Base-by-base conservation (phyloP, 2,113 vertebrate species). In the Tor tambroides region DNA sequence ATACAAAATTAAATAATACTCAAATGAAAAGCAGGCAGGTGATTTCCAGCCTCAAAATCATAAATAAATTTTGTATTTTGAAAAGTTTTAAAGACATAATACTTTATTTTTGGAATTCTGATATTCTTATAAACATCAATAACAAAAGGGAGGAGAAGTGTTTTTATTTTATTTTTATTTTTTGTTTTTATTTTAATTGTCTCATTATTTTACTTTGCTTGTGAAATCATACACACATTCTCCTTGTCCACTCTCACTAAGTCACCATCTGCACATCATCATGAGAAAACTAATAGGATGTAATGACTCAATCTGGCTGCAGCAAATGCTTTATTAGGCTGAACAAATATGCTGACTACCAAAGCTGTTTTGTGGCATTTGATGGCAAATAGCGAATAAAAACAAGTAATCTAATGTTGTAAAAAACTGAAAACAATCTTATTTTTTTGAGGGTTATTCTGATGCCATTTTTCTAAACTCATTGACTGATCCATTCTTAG, bases 211-310 rank as follows among this genome's bases (percentile, higher is more conserved):
- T 32, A 21, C 67, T 10, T 71, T 71, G 3, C 67, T 35, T 71
- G 65, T 69, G 6, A 69, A 35, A 32, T 35, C 67, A 69, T 71
- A 4, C 28, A 69, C 35, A 10, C 69, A 2, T 41, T 11, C 69
- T 49, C n/a, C 38, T 11, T 6, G 35, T 76, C n/a, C 14, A 3
- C 75, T 49, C 75, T 51, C 75, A 9, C 69, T 38, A 38, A 72
- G 69, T 10, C 69, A 9, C n/a, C n/a, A 78, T 46, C 46, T 19
- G 7, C n/a, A 7, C 7, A n/a, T 32, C 75, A 78, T 54, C n/a
- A 78, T 78, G 75, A 49, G 74, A 54, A 78, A 54, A 54, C 46
- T 78, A 78, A 54, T 78, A 21, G 32, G 75, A 19, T 77, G 1
- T 77, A 51, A 49, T 77, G 14, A 32, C 17, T 78, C 28, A 78